Conservation (phyloP, 30 jellyfish, hydroid and myxozoan genomes). For the Calvadosia cruxmelitensis region DNA sequence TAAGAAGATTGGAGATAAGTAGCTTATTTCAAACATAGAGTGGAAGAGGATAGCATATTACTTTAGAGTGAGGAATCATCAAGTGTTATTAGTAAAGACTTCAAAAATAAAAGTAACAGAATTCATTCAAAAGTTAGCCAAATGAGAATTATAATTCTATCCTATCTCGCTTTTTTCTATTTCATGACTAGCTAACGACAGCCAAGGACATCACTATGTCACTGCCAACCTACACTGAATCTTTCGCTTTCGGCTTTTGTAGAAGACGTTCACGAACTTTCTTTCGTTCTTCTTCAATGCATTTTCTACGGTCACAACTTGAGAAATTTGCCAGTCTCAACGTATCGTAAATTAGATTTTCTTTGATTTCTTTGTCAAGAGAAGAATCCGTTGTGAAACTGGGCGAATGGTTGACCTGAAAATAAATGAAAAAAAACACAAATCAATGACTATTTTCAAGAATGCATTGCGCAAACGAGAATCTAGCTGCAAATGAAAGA, state of each 20-base stretch:
- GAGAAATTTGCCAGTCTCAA: constrained; percentile 56
- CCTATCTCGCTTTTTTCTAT: too few relatives aligned
- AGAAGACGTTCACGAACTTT: constrained; percentile 67
- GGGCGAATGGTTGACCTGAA: constrained; percentile 89
- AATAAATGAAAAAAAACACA: too few relatives aligned
- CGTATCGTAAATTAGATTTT: constrained; percentile 50
- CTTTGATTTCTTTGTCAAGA: constrained; percentile 81
- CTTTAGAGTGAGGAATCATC: too few relatives aligned
- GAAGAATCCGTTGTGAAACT: constrained; percentile 85
- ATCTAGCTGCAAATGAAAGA: too few relatives aligned
- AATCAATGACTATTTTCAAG: too few relatives aligned
- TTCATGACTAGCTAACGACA: too few relatives aligned
- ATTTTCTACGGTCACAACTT: constrained; percentile 50
- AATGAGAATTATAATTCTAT: not conserved
- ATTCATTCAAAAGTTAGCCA: not conserved
- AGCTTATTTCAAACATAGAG: too few relatives aligned
- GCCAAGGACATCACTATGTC: too few relatives aligned
- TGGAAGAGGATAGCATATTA: too few relatives aligned
- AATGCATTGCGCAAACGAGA: too few relatives aligned
- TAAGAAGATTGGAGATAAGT: too few relatives aligned
- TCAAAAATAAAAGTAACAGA: not conserved
- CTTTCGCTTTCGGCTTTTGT: constrained; percentile 60
- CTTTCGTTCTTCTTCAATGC: constrained; percentile 75
- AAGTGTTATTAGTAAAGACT: too few relatives aligned
- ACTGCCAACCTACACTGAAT: constrained; percentile 30